Conservation (phyloP, 2,797 vertebrate species). For the Hafferia zeledoni region DNA sequence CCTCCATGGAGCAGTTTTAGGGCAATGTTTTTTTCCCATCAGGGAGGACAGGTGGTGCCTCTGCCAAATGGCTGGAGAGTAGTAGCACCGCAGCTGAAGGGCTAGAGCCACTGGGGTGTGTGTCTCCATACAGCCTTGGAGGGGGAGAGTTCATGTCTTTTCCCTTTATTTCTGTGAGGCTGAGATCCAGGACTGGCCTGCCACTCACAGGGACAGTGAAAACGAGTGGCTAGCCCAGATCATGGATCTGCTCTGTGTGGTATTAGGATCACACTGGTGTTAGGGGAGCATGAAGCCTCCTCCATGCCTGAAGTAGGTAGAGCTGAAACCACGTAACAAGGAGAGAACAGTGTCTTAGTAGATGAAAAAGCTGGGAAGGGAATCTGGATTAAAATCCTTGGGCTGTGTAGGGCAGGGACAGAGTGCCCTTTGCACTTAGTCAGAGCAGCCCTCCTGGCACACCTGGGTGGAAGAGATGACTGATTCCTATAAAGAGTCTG, state of each 20-base stretch:
- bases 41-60: neutral
- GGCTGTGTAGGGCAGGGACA: neutral
- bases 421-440: neutral
- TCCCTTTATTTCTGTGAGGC: neutral
- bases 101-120: neutral
- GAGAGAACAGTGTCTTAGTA: neutral
- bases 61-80: neutral
- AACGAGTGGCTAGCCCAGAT: neutral
- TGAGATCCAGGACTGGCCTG: neutral
- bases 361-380: neutral
- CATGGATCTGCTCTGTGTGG: neutral
- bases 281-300: fast-evolving
- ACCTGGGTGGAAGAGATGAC: slow-evolving; percentile 16
- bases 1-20: neutral
- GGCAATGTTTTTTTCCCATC: neutral
- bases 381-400: neutral
- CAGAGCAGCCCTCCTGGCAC: neutral
- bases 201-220: neutral
- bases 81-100: neutral
- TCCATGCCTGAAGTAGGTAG: neutral
- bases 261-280: neutral
- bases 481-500: neutral
- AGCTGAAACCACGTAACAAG: neutral
- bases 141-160: neutral
- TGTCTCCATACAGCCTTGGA: neutral